Percentiles rank a stretch among this genome's conserved stretches.
Conservation (phyloP, 1,140 invertebrate species). For the Drosophila paulistorum region DNA sequence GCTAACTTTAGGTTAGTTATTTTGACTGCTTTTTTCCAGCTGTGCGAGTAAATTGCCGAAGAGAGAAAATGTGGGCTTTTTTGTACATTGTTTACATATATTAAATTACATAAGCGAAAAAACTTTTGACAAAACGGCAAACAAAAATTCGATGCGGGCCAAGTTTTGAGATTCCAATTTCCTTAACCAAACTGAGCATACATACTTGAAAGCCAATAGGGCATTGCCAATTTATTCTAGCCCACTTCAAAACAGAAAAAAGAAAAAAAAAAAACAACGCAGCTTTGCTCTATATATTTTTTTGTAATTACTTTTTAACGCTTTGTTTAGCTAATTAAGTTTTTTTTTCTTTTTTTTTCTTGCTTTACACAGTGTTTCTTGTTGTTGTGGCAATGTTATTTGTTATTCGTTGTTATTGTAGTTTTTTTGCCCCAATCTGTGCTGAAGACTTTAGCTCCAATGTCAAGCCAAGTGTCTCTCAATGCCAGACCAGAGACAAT, state of each 20-base stretch:
- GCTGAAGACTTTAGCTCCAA: conserved; percentile 46
- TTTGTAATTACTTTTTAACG: conserved; percentile 25
- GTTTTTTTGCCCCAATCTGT: conserved; percentile 32
- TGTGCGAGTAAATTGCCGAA: background rate
- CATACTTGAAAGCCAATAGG: background rate
- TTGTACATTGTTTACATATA: conserved; percentile 8
- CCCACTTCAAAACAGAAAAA: conserved; percentile 24
- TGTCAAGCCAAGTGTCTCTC: conserved; percentile 72
- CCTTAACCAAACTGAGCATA: background rate
- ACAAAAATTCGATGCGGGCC: conserved; percentile 43
- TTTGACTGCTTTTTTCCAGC: background rate
- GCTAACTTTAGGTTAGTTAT: no score
- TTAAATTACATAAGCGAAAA: conserved; percentile 20
- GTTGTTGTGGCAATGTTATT: no score
- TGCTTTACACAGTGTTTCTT: conserved; percentile 42
- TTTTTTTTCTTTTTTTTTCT: conserved; percentile 43
- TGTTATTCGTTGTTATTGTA: conserved; percentile 16
- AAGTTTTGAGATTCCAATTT: conserved; percentile 25
- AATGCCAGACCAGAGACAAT: conserved; percentile 63
- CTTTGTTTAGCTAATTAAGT: conserved; percentile 49
- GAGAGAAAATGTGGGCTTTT: conserved; percentile 7
- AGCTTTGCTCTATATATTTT: conserved; percentile 43
- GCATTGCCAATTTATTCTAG: conserved; percentile 43
- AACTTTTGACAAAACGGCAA: conserved; percentile 13
- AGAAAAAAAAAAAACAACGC: conserved; percentile 20